Evolutionary conservation across 2,797 vertebrate species (phyloP), one percentile per base, ranked within the genome.

Genomic region (Brotula barbata): DNA sequence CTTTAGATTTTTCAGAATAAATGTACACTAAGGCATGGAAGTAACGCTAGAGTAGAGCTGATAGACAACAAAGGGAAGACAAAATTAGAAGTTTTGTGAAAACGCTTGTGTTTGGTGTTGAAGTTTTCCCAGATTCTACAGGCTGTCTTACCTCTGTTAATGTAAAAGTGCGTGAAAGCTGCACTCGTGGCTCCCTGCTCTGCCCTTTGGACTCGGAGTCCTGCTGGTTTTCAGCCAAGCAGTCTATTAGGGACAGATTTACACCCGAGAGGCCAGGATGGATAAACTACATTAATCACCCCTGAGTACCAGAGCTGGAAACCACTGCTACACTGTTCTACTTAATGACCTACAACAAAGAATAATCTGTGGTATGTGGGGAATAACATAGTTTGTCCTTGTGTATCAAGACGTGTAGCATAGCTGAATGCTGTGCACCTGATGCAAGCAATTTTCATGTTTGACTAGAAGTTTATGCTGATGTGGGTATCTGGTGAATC

Each of bases 221-320:
- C 56, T 69, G 69, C 71, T 74, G 71, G 28, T 59, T 87, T 81
- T 79, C 55, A 61, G 73, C 69, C 54, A 3, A 68, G 20, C 34
- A 9, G 45, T 36, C 28, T 17, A 16, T 22, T 16, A 17, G 22
- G 53, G 23, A 21, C 16, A 62, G 70, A 78, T 82, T 82, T 64
- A 81, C 31, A 64, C 8, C 37, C 19, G 13, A 8, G 41, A 60
- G 50, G 28, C 43, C 54, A 54, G 43, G 21, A 8, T 21, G 20
- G 42, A 44, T 63, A 44, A 58, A 49, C 33, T 20, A 14, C 25
- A 28, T 36, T 22, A 5, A 21, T 11, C 34, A 36, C 5, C 12
- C 34, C 34, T 36, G 9, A 36, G 5, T 3, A 36, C 13, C 34
- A 39, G 37, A 39, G 37, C 6, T 15, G 37, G 13, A 12, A 39